Base-by-base conservation (phyloP, 2,113 vertebrate species). In the Nibea albiflora region DNA sequence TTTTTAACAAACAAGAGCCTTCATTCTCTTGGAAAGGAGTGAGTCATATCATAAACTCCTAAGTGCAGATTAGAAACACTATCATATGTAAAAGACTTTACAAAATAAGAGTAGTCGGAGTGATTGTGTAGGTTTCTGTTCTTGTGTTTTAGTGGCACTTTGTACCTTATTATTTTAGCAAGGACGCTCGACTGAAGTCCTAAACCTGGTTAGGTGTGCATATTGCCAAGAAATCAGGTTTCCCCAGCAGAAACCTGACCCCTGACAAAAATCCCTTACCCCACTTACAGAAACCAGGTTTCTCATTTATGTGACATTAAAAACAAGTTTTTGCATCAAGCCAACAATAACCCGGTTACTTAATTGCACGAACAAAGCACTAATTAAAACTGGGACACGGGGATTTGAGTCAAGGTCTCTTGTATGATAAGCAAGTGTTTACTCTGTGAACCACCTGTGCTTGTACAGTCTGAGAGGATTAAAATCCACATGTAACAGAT, bases 401-500 rank as follows among this genome's bases (percentile, higher is more conserved):
- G 35, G 60, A 80, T 63, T 8, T 71, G 19, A 47, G 3, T 15
- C 2, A 6, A 39, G 15, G 16, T 67, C 54, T 58, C 17, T 20
- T 10, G 3, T 17, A 47, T 58, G 16, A 26, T 28, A 60, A 73
- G 26, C 4, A 50, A 20, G 16, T 16, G 47, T 71, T 63, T 31
- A 35, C 22, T 54, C 20, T 2, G 4, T n/a, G 57, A 22, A 39
- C 20, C 57, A 24, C 26, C 19, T 65, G 60, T 57, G 44, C 42
- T n/a, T 19, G 15, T 35, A 5, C 11, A 17, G 24, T 61, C 35
- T 22, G 1, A 26, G 16, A 57, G 17, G 70, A 73, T 65, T 73
- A 12, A 10, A 11, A n/a, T 42, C 11, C n/a, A 4, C 26, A 52
- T 80, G 52, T 58, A 60, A 66, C 61, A 42, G 53, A 66, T 73